Percentiles rank a stretch among this genome's conserved stretches.
phyloP scores from a whole-genome alignment of 2,113 vertebrate genomes.

The Bettongia penicillata region DNA sequence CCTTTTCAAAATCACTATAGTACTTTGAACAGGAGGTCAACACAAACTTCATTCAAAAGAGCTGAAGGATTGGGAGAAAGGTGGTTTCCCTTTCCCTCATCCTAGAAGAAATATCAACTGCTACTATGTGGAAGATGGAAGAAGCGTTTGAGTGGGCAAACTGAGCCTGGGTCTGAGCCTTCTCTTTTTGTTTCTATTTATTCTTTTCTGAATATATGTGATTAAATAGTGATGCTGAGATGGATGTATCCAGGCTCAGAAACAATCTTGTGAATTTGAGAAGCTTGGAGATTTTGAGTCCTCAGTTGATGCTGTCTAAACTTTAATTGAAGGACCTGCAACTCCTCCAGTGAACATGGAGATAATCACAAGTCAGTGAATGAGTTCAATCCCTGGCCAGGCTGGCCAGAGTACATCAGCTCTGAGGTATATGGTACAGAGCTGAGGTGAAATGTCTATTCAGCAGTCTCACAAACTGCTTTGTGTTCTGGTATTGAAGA shows the following conservation, averaged over 20 bases:
- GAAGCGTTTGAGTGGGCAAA: background rate
- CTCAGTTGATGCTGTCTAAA: background rate
- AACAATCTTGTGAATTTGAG: background rate
- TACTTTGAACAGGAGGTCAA: background rate
- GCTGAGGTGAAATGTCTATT: too few species aligned
- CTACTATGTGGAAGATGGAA: background rate
- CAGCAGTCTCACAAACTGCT: too few species aligned
- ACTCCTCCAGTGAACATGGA: background rate
- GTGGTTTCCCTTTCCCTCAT: too few species aligned
- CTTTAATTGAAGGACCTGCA: background rate
- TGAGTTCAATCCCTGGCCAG: background rate
- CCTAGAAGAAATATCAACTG: background rate
- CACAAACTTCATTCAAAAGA: too few species aligned
- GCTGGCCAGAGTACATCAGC: background rate
- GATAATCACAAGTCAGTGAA: background rate
- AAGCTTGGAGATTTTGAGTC: background rate
- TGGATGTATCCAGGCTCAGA: background rate
- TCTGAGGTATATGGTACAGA: background rate
- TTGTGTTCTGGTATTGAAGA: too few species aligned
- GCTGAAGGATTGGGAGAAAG: too few species aligned
- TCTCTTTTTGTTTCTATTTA: background rate
- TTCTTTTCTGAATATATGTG: background rate
- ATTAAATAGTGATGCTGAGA: background rate
- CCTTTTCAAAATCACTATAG: background rate
- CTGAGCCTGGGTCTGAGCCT: background rate